Evolutionary conservation across 2,888 invertebrate species (phyloP).

Genomic region (Gnatocerus cornutus): DNA sequence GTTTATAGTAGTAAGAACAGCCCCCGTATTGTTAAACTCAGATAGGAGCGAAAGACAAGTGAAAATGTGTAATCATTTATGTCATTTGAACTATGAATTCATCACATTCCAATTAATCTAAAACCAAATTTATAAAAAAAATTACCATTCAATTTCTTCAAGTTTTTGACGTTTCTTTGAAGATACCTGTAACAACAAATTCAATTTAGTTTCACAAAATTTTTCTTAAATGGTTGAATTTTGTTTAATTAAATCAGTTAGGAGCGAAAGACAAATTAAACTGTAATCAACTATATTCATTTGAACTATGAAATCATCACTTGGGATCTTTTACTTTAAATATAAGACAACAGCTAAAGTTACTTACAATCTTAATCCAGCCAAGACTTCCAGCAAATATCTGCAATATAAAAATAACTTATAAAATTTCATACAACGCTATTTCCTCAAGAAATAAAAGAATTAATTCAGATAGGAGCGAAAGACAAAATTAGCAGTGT

Average conservation of each 20-base stretch:
- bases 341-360: not conserved
- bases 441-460: not conserved
- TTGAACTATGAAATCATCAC: constrained; percentile 68
- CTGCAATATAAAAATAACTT: too few relatives aligned
- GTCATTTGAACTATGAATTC: constrained; percentile 33
- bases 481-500: constrained; percentile 14
- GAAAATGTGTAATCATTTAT: constrained; percentile 55
- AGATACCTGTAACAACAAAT: not conserved
- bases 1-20: too few relatives aligned
- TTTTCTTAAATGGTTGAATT: too few relatives aligned
- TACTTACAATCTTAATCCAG: not conserved
- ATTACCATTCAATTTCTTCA: not conserved
- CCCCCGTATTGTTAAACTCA: constrained; percentile 16
- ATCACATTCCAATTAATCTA: constrained; percentile 9
- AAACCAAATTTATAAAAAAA: not conserved
- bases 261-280: constrained; percentile 72
- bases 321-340: too few relatives aligned
- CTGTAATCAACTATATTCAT: constrained; percentile 65
- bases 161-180: not conserved
- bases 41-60: constrained; percentile 42
- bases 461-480: constrained; percentile 11
- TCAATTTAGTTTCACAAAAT: constrained; percentile 1
- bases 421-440: not conserved
- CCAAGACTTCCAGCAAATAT: not conserved
- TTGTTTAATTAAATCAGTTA: too few relatives aligned